Conservation (phyloP, 2,797 vertebrate species). For the Menidia menidia region DNA sequence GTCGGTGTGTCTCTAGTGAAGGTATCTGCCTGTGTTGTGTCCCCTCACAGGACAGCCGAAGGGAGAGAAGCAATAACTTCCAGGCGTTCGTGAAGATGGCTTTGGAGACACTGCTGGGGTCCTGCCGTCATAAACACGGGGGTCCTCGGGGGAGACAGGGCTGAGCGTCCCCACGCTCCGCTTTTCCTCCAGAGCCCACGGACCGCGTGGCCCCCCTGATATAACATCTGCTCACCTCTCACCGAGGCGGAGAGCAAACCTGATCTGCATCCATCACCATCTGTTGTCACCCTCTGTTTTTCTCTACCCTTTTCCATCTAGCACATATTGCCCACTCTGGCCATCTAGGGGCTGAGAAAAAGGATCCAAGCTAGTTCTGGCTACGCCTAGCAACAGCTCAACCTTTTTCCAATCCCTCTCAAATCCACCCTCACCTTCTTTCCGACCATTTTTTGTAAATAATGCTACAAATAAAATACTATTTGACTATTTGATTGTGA, state of each 20-base stretch:
- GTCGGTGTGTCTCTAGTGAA: constrained; percentile 69
- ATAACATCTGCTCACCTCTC: constrained; percentile 60
- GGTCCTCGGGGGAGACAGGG: constrained; percentile 71
- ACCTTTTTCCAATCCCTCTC: constrained; percentile 26
- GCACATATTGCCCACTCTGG: constrained; percentile 33
- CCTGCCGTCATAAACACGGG: constrained; percentile 79
- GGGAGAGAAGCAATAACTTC: constrained; percentile 90
- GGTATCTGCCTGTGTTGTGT: constrained; percentile 70
- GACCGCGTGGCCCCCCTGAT: constrained; percentile 26
- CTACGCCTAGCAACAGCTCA: constrained; percentile 23
- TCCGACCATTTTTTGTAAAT: constrained; percentile 78
- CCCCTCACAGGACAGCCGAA: constrained; percentile 86
- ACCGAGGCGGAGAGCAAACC: constrained; percentile 53
- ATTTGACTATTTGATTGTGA: constrained; percentile 70
- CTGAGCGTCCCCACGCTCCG: constrained; percentile 50
- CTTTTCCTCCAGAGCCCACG: constrained; percentile 29
- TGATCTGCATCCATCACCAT: constrained; percentile 71
- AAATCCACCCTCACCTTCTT: constrained; percentile 40
- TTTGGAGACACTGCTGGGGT: constrained; percentile 85
- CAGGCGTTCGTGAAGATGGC: constrained; percentile 86
- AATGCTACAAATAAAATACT: constrained; percentile 71
- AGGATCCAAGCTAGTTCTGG: constrained; percentile 43
- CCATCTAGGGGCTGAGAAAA: constrained; percentile 49
- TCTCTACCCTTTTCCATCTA: constrained; percentile 14
- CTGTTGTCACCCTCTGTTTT: constrained; percentile 39